These are phyloP conservation scores for Metridium senile DNA, from an alignment of 92 coral and sea anemone species.

Conservation along the genomic window DNA sequence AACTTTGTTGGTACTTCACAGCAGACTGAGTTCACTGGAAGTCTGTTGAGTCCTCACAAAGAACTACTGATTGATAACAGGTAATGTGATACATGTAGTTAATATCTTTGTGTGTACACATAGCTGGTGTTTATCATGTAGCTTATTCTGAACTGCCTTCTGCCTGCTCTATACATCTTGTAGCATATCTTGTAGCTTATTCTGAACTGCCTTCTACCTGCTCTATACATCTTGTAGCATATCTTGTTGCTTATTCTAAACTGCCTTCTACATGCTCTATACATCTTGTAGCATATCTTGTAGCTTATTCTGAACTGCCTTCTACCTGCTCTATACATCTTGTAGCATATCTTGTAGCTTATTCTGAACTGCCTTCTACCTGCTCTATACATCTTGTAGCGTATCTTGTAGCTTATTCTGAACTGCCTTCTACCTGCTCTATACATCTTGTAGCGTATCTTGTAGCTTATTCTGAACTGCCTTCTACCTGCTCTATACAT, in stretches of 20 bases:
- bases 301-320: not conserved
- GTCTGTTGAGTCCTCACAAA: slow-evolving; percentile 19
- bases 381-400: too few species aligned
- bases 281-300: not conserved
- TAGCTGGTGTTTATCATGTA: too few species aligned
- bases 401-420: not conserved
- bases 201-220: not conserved
- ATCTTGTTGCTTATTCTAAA: not conserved
- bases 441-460: too few species aligned
- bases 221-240: too few species aligned
- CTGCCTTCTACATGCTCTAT: not conserved
- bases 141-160: not conserved
- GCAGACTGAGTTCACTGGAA: slow-evolving; percentile 6
- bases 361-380: too few species aligned
- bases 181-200: not conserved
- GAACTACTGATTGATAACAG: slow-evolving; percentile 27
- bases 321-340: not conserved
- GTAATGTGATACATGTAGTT: not conserved
- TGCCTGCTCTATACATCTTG: not conserved
- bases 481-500: too few species aligned
- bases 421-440: too few species aligned
- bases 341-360: not conserved
- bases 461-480: not conserved
- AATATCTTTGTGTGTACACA: not conserved
- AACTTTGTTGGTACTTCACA: slow-evolving; percentile 20